These are phyloP conservation scores for Eueides isabella DNA, from an alignment of 1,140 invertebrate genomes.

Conservation along the genomic window DNA sequence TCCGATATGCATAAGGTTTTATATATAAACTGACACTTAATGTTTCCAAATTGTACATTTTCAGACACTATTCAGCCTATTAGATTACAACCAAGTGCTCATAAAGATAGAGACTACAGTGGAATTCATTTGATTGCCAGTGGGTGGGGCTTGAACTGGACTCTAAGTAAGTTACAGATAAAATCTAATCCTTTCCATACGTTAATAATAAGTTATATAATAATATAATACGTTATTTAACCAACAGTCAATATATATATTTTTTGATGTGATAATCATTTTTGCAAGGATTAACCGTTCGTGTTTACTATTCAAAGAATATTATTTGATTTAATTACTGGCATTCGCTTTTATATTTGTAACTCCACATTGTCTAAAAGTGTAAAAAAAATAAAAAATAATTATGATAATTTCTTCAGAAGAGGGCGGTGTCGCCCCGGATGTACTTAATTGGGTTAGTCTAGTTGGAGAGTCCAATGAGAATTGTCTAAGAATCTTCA, in stretches of 20 bases:
- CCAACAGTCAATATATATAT: too few species aligned
- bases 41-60: not conserved
- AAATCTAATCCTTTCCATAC: not conserved
- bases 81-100: conserved; percentile 51
- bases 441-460: conserved; percentile 68
- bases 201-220: too few species aligned
- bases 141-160: conserved; percentile 32
- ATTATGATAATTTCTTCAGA: not conserved
- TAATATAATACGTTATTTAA: too few species aligned
- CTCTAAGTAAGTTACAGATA: not conserved
- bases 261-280: too few species aligned
- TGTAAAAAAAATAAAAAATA: too few species aligned
- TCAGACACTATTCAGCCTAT: conserved; percentile 55
- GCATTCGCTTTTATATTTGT: too few species aligned
- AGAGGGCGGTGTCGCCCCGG: conserved; percentile 29
- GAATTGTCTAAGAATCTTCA: conserved; percentile 42
- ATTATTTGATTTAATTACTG: too few species aligned
- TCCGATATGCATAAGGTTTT: too few species aligned
- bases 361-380: too few species aligned
- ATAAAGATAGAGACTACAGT: conserved; percentile 47
- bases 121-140: conserved; percentile 48
- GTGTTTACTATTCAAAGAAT: too few species aligned
- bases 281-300: too few species aligned
- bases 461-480: conserved; percentile 50
- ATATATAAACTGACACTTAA: too few species aligned